Evolutionary conservation across 2,888 invertebrate species (phyloP).

Genomic region (Protophormia terraenovae): DNA sequence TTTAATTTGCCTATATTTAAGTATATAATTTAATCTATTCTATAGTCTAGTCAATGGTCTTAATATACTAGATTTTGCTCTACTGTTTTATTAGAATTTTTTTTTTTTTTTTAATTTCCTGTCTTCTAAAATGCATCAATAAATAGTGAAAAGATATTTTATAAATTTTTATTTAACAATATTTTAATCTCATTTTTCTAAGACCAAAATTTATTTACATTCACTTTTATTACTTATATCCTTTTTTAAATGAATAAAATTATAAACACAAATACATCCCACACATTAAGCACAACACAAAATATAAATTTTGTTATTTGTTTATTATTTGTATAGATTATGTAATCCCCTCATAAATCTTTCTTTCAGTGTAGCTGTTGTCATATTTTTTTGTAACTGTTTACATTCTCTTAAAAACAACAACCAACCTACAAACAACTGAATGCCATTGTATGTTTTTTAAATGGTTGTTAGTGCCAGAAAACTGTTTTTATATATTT

Average conservation of each 20-base stretch:
- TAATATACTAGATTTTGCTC: too few species aligned
- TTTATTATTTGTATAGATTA: conserved; percentile 43
- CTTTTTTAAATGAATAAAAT: neutral
- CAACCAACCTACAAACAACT: too few species aligned
- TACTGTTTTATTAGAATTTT: too few species aligned
- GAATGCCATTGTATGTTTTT: too few species aligned
- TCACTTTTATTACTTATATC: neutral
- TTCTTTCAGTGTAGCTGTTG: neutral
- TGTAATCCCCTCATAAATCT: conserved; percentile 48
- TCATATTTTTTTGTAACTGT: neutral
- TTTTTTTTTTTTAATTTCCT: too few species aligned
- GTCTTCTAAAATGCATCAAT: too few species aligned
- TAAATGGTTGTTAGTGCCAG: neutral
- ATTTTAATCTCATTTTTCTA: neutral
- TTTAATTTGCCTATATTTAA: too few species aligned
- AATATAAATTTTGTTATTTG: conserved; percentile 10
- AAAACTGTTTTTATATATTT: neutral
- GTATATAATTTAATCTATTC: too few species aligned
- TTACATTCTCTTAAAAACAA: neutral
- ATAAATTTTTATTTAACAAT: neutral
- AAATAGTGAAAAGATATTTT: neutral
- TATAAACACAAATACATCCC: neutral
- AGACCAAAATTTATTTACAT: neutral
- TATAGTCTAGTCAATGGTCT: too few species aligned
- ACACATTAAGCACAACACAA: neutral